phyloP scores from a whole-genome alignment of 2,113 vertebrate species.

The Gnathochromis pfefferi region DNA sequence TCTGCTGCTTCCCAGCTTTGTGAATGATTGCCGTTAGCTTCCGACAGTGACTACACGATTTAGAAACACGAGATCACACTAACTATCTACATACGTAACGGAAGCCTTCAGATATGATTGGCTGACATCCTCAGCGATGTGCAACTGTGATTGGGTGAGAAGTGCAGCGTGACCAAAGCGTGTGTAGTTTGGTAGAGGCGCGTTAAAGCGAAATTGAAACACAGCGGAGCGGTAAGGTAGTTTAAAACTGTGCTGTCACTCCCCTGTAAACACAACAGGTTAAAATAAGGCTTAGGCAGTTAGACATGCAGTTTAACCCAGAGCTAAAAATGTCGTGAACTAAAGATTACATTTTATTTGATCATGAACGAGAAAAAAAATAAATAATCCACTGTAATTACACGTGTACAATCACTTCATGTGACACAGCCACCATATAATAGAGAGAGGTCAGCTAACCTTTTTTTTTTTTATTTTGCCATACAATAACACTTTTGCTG shows the following conservation, averaged over 20 bases:
- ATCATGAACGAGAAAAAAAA: rapidly evolving
- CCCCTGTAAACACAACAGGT: neutral
- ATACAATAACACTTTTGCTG: neutral
- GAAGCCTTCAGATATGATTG: neutral
- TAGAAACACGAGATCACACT: constrained; percentile 16
- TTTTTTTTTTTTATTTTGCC: rapidly evolving
- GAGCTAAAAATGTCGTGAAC: neutral
- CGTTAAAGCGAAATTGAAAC: constrained; percentile 39
- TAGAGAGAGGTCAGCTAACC: neutral
- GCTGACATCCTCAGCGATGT: rapidly evolving
- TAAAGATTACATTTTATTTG: neutral
- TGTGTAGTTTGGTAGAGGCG: constrained; percentile 42
- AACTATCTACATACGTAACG: neutral
- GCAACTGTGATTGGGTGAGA: neutral
- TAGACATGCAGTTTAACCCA: neutral
- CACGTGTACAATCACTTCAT: neutral
- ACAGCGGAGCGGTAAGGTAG: neutral
- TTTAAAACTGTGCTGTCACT: neutral
- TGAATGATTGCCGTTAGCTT: neutral
- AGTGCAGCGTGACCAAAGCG: rapidly evolving
- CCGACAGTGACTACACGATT: constrained; percentile 71
- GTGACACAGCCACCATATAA: neutral
- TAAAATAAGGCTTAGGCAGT: rapidly evolving
- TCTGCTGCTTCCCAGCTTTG: neutral
- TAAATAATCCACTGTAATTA: neutral